phyloP scores from a whole-genome alignment of 2,888 invertebrate species.

The Falcaria lacertinaria region DNA sequence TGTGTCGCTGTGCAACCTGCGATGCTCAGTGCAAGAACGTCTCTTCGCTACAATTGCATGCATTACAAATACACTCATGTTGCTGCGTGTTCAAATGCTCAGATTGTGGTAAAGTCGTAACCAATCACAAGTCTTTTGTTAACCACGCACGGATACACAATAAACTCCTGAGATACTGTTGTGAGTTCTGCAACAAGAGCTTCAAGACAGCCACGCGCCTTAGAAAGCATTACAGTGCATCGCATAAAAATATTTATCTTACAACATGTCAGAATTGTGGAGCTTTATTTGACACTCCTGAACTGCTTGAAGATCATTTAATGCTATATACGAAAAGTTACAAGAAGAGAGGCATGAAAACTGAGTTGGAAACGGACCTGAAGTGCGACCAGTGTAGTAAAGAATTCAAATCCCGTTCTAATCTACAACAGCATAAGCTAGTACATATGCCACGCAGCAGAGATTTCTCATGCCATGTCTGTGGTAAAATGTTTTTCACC shows the following conservation, averaged over 20 bases:
- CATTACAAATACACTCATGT: constrained; percentile 55
- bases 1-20: constrained; percentile 60
- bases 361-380: constrained; percentile 35
- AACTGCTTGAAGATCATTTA: constrained; percentile 55
- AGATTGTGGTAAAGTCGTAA: constrained; percentile 52
- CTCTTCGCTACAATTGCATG: constrained; percentile 54
- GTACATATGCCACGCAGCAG: constrained; percentile 67
- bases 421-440: constrained; percentile 56
- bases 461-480: constrained; percentile 66
- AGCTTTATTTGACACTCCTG: constrained; percentile 42
- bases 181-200: constrained; percentile 58
- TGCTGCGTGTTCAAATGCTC: constrained; percentile 66
- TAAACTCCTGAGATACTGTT: constrained; percentile 51
- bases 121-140: constrained; percentile 48
- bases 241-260: constrained; percentile 31
- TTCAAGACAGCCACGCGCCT: constrained; percentile 39
- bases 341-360: constrained; percentile 34
- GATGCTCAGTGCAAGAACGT: constrained; percentile 64
- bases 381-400: constrained; percentile 62
- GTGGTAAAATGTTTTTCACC: constrained; percentile 72
- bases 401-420: constrained; percentile 61
- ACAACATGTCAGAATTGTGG: constrained; percentile 58
- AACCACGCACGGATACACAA: constrained; percentile 59
- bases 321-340: constrained; percentile 41
- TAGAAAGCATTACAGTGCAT: constrained; percentile 45